Conservation (phyloP, 1,140 invertebrate genomes). For the Zaprionus inermis region DNA sequence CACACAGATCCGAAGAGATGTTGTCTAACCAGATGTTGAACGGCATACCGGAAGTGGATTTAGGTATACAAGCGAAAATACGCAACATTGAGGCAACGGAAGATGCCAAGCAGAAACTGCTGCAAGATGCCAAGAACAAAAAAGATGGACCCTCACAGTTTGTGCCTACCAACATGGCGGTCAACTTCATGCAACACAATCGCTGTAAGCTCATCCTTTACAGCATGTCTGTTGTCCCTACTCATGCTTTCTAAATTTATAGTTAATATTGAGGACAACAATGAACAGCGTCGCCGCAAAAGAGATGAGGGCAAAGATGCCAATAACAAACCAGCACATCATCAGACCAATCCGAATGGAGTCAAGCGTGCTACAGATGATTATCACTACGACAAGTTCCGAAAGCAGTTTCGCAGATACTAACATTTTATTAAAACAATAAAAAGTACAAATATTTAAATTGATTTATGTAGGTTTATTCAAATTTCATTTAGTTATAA, state of each 20-base stretch:
- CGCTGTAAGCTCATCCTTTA: constrained; percentile 87
- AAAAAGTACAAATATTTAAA: constrained; percentile 17
- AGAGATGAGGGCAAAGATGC: constrained; percentile 85
- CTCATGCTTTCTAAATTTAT: constrained; percentile 50
- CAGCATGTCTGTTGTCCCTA: constrained; percentile 33
- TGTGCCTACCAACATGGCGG: constrained; percentile 98
- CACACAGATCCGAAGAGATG: constrained; percentile 97
- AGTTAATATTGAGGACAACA: constrained; percentile 92
- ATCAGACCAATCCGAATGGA: constrained; percentile 84
- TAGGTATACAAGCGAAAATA: constrained; percentile 99
- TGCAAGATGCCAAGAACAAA: constrained; percentile 95
- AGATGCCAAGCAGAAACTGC: constrained; percentile 96
- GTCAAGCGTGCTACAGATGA: constrained; percentile 95
- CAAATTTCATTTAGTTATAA: not conserved
- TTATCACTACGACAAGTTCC: constrained; percentile 98
- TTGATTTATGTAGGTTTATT: not conserved
- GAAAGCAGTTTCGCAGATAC: constrained; percentile 97
- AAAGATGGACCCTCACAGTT: constrained; percentile 98
- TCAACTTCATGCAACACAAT: constrained; percentile 98
- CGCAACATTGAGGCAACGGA: constrained; percentile 99
- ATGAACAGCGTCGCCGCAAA: constrained; percentile 86
- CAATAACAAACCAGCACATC: constrained; percentile 76
- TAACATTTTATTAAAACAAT: constrained; percentile 81
- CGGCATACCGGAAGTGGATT: constrained; percentile 99
- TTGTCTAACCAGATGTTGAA: constrained; percentile 99